Evolutionary conservation across 2,888 invertebrate genomes (phyloP), one percentile per base, ranked within the genome.

Genomic region (Laspeyria flexula): DNA sequence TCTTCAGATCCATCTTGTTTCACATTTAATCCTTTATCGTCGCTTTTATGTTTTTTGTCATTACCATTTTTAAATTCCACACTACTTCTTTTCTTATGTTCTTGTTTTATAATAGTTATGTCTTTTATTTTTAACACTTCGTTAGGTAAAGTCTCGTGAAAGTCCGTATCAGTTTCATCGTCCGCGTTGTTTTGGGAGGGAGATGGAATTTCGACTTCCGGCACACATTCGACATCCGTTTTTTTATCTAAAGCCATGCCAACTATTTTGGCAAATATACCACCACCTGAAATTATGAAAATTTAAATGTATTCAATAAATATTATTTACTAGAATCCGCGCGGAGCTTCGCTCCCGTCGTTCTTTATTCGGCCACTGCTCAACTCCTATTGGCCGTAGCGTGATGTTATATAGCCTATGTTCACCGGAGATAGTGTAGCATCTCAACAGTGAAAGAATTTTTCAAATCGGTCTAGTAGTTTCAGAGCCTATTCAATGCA

Each of bases 151-250:
- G 94, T 94, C 73, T 96, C 96, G 61, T 95, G 95, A 77, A 95
- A 95, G 63, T 95, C 95, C 0, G 94, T 95, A 63, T 96, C 96
- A 0, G 95, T 95, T 77, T 94, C 95, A 57, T 94, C 95, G 34
- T 93, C 94, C 43, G 90, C 87, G 43, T 90, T 82, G 45, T 79
- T 90, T 18, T 88, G 82, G 16, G 85, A 86, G 30, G 25, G 88
- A 79, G 11, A 0, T 43, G 34, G 34, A 6, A 29, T 12, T 69
- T 77, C 60, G 74, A 58, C 23, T 57, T 85, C 82, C 9, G 79
- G 73, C 3, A 89, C 88, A 23, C 93, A 90, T 43, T 94, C 94
- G 9, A 93, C 93, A 9, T 94, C 94, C 1, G 93, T 81, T 81
- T 95, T 95, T 59, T 94, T 93, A 49, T 91, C 91, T 27, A 94